Conservation (phyloP, 2,797 vertebrate genomes). For the Poecilia wingei region DNA sequence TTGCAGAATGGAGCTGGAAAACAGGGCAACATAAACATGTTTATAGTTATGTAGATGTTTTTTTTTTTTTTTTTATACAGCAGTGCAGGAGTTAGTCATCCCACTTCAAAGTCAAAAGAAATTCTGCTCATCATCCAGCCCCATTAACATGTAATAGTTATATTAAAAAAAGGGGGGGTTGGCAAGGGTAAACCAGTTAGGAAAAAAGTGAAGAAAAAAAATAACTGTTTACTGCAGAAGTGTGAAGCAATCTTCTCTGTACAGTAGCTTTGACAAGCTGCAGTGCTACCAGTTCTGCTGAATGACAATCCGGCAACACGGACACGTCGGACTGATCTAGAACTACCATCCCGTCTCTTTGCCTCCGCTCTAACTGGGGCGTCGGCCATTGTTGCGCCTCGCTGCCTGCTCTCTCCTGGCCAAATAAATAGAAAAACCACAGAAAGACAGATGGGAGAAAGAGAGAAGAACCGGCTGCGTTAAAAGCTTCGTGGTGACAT, state of each 20-base stretch:
- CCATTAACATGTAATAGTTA: constrained; percentile 39
- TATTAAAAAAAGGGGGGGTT: neutral
- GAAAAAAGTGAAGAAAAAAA: constrained; percentile 15
- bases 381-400: constrained; percentile 49
- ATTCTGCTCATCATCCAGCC: constrained; percentile 34
- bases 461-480: constrained; percentile 47
- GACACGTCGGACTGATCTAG: constrained; percentile 32
- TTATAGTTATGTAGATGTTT: constrained; percentile 2
- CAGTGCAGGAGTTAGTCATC: constrained; percentile 13
- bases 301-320: constrained; percentile 29
- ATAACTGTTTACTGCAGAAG: constrained; percentile 31
- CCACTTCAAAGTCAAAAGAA: constrained; percentile 11
- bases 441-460: constrained; percentile 51
- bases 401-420: constrained; percentile 64
- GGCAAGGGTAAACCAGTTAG: constrained; percentile 11
- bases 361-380: constrained; percentile 13
- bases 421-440: constrained; percentile 81
- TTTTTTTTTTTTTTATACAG: constrained; percentile 5
- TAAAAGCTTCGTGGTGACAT: constrained; percentile 46
- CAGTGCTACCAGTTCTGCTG: constrained; percentile 12
- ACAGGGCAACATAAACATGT: constrained; percentile 4
- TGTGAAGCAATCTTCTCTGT: constrained; percentile 41
- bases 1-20: constrained; percentile 38
- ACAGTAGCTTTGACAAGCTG: constrained; percentile 38
- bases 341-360: constrained; percentile 39